These are phyloP conservation scores for Rhadina sibilatrix DNA, from an alignment of 2,113 vertebrate genomes.

Conservation along the genomic window DNA sequence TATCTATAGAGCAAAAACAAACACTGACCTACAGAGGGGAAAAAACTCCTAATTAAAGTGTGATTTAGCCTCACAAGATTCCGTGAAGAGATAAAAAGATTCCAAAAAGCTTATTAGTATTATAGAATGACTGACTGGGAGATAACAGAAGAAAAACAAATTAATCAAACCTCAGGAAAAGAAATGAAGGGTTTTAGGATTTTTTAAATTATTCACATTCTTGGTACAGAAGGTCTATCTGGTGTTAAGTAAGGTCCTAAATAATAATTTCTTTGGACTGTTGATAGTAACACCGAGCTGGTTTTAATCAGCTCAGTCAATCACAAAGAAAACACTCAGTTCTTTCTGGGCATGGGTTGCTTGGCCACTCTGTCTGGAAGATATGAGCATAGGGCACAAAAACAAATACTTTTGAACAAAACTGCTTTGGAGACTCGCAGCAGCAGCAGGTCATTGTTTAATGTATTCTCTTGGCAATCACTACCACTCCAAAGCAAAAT, in stretches of 20 bases:
- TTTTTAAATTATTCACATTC: slow-evolving; percentile 2
- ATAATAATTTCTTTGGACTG: neutral
- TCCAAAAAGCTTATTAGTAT: slow-evolving; percentile 4
- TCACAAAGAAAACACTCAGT: neutral
- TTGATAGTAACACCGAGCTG: neutral
- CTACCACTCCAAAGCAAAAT: neutral
- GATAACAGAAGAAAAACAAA: slow-evolving; percentile 49
- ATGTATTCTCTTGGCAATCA: neutral
- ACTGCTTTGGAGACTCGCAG: neutral
- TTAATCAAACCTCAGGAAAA: slow-evolving; percentile 25
- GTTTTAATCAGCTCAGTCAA: neutral
- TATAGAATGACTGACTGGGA: neutral
- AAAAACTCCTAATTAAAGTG: neutral
- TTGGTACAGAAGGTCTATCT: neutral
- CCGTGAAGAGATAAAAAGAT: slow-evolving; percentile 7
- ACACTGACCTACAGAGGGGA: neutral
- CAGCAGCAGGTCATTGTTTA: neutral
- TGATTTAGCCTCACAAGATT: slow-evolving; percentile 22
- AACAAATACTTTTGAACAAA: neutral
- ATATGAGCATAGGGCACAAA: neutral
- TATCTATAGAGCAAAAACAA: neutral
- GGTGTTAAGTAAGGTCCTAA: neutral
- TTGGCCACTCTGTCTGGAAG: neutral
- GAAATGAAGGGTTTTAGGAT: neutral
- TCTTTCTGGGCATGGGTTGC: neutral